Conservation (phyloP, 2,797 vertebrate species). For the Cossypha dichroa region DNA sequence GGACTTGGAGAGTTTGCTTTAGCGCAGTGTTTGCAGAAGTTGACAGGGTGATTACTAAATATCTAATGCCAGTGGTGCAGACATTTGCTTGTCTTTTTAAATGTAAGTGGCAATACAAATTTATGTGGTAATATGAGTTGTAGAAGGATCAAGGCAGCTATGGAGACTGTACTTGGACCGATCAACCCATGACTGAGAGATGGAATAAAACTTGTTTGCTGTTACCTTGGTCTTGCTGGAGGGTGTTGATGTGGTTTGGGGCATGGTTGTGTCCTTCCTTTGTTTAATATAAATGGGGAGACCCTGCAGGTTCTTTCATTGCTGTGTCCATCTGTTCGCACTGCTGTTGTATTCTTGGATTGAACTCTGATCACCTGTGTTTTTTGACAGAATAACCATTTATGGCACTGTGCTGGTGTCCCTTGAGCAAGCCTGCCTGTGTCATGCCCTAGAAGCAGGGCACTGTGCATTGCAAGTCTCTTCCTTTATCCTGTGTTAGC, state of each 20-base stretch:
- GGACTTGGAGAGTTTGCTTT: background rate
- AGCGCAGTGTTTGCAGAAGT: background rate
- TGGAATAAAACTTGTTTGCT: background rate
- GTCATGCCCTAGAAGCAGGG: background rate
- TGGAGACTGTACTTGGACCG: background rate
- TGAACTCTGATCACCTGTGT: background rate
- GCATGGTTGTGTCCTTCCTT: background rate
- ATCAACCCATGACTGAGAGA: background rate
- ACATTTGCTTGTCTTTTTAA: background rate
- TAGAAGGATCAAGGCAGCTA: background rate
- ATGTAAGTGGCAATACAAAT: background rate
- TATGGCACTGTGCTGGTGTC: background rate
- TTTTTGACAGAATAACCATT: background rate
- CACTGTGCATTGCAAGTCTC: background rate
- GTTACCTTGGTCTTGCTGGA: background rate
- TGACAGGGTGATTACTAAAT: background rate
- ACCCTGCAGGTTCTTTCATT: background rate
- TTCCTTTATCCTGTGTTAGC: background rate
- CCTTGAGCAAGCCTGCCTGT: background rate
- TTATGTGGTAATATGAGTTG: background rate
- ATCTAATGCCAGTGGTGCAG: background rate
- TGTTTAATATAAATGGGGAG: too few relatives aligned
- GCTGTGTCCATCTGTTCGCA: background rate
- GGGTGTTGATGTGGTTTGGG: background rate
- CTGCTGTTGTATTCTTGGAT: background rate